Percentiles rank a stretch among this genome's conserved stretches.
Evolutionary conservation across 2,113 vertebrate species (phyloP).

Genomic region (Mungos mungo): DNA sequence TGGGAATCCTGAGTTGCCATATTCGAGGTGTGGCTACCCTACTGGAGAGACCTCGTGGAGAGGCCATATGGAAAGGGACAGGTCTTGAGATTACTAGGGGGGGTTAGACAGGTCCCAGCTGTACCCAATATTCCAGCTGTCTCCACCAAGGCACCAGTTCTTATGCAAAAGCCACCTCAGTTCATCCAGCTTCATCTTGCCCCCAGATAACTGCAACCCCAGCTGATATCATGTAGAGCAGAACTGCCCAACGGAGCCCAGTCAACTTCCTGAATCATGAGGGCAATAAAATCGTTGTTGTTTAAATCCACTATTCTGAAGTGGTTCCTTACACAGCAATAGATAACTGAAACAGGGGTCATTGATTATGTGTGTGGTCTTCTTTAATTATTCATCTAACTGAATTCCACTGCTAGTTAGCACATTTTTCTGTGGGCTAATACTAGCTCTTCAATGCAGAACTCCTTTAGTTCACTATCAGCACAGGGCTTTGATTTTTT

Average conservation of each 20-base stretch:
- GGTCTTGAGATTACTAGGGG: neutral
- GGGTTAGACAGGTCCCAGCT: neutral
- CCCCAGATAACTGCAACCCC: neutral
- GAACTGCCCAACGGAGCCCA: neutral
- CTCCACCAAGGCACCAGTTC: neutral
- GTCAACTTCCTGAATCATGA: neutral
- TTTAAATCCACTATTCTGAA: constrained; percentile 24
- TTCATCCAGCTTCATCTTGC: neutral
- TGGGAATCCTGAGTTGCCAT: neutral
- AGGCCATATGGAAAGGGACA: neutral
- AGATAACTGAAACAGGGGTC: constrained; percentile 32
- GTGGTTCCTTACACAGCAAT: neutral
- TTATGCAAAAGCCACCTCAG: neutral
- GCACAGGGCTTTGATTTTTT: constrained; percentile 30
- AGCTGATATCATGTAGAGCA: neutral
- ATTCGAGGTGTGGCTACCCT: neutral
- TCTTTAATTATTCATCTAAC: constrained; percentile 74
- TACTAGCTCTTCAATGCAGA: constrained; percentile 37
- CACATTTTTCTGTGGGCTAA: constrained; percentile 37
- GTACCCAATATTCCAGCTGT: neutral
- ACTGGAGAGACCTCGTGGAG: neutral
- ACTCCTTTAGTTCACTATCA: constrained; percentile 38
- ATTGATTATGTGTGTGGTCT: constrained; percentile 55
- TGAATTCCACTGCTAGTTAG: constrained; percentile 52
- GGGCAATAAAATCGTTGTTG: neutral